Conservation (phyloP, 2,113 vertebrate genomes). For the Patagioenas fasciata region DNA sequence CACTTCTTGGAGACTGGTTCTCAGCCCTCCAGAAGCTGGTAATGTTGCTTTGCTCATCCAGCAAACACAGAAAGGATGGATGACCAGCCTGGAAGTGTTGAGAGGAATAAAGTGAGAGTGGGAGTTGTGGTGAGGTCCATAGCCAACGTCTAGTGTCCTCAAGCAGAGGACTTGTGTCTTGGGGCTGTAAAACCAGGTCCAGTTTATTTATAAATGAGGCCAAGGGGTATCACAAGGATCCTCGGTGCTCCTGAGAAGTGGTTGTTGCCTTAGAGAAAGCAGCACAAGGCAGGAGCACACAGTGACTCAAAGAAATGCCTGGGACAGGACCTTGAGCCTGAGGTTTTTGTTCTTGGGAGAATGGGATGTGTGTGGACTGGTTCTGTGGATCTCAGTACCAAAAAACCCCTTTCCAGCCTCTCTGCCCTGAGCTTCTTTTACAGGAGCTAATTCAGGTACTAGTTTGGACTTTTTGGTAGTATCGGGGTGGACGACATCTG, state of each 20-base stretch:
- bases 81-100: neutral
- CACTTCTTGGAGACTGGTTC: neutral
- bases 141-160: fast-evolving
- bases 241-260: fast-evolving
- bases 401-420: neutral
- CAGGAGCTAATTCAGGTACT: fast-evolving
- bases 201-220: fast-evolving
- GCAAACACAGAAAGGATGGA: neutral
- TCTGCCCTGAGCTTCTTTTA: fast-evolving
- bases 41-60: neutral
- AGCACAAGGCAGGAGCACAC: neutral
- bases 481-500: fast-evolving
- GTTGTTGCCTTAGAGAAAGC: neutral
- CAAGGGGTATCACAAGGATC: neutral
- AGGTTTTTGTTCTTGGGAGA: neutral
- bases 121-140: neutral
- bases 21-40: neutral
- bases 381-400: fast-evolving
- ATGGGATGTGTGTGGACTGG: neutral
- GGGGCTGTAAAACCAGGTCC: neutral
- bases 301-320: no score
- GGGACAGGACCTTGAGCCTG: neutral
- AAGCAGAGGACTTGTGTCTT: neutral
- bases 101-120: neutral
- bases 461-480: fast-evolving